Percentiles rank a stretch among this genome's conserved stretches.
phyloP scores from a whole-genome alignment of 2,888 invertebrate species.

The Vanessa cardui region DNA sequence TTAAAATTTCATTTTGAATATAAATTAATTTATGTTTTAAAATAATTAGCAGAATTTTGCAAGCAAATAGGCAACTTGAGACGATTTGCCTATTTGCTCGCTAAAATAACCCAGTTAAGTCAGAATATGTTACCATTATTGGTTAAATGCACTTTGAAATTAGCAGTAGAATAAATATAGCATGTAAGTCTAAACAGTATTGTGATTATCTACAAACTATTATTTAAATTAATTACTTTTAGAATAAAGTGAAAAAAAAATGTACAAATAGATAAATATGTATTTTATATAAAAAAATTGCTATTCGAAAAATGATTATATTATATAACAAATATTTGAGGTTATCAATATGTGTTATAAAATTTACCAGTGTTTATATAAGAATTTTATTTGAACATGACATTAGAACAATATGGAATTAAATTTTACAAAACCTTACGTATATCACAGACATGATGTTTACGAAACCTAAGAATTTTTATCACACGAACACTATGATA shows the following conservation, averaged over 20 bases:
- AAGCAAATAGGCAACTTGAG: neutral
- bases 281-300: conserved; percentile 16
- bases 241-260: neutral
- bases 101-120: neutral
- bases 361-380: conserved; percentile 12
- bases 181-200: conserved; percentile 28
- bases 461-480: neutral
- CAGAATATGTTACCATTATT: neutral
- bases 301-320: conserved; percentile 1
- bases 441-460: neutral
- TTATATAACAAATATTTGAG: conserved; percentile 1
- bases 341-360: neutral
- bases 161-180: conserved; percentile 9
- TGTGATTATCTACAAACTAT: conserved; percentile 24
- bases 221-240: conserved; percentile 10
- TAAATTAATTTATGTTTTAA: neutral
- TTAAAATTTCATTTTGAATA: too few species aligned
- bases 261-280: conserved; percentile 9
- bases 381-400: conserved; percentile 5
- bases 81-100: neutral
- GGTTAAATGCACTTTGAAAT: neutral
- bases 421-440: neutral
- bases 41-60: neutral
- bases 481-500: too few species aligned
- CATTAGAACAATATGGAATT: conserved; percentile 1